These are phyloP conservation scores for Odontomyia ornata DNA, from an alignment of 2,888 invertebrate genomes.

Conservation along the genomic window DNA sequence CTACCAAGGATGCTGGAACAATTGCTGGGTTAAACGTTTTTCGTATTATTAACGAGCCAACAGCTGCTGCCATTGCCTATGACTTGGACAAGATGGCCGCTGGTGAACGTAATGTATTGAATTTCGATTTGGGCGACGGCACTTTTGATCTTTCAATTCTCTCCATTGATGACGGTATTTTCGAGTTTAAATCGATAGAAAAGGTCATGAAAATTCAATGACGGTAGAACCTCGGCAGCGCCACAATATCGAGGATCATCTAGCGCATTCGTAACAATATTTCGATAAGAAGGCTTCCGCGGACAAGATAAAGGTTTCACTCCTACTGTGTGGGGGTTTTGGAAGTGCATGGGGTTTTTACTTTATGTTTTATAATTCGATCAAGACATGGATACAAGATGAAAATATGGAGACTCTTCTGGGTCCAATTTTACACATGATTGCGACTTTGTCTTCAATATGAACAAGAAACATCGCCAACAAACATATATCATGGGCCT, in stretches of 20 bases:
- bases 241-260: conserved; percentile 89
- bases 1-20: conserved; percentile 93
- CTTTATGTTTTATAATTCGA: conserved; percentile 94
- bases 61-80: conserved; percentile 93
- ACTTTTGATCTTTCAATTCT: conserved; percentile 97
- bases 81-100: conserved; percentile 88
- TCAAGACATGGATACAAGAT: conserved; percentile 92
- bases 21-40: conserved; percentile 92
- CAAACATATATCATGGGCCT: conserved; percentile 87
- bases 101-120: conserved; percentile 85
- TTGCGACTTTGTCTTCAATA: conserved; percentile 94
- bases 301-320: conserved; percentile 96
- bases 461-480: conserved; percentile 62
- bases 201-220: too few relatives aligned
- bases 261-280: conserved; percentile 85
- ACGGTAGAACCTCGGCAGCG: conserved; percentile 82
- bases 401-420: conserved; percentile 84
- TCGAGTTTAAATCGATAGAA: conserved; percentile 96
- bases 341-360: conserved; percentile 99
- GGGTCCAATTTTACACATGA: conserved; percentile 87
- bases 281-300: conserved; percentile 84
- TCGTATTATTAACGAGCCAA: conserved; percentile 93
- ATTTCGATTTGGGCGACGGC: conserved; percentile 91
- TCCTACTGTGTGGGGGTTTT: conserved; percentile 96
- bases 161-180: conserved; percentile 94